Conservation (phyloP, 2,888 invertebrate genomes). For the Drosophila niveifrons region DNA sequence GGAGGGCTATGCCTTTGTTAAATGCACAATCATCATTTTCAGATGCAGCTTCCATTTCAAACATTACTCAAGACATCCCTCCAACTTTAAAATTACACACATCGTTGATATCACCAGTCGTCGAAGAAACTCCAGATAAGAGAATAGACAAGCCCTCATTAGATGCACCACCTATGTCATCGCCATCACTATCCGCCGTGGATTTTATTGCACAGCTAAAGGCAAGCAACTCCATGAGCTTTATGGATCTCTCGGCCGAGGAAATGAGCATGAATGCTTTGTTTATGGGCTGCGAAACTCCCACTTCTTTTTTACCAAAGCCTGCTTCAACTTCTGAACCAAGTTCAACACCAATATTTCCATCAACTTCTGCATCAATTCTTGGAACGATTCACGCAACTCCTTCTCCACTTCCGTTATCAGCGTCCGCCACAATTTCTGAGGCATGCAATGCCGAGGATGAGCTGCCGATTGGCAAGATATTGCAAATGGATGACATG, state of each 20-base stretch:
- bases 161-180: neutral
- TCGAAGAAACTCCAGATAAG: neutral
- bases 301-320: neutral
- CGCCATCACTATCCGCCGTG: constrained; percentile 69
- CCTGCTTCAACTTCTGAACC: neutral
- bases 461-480: constrained; percentile 68
- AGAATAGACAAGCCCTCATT: too few species aligned
- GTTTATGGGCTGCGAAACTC: constrained; percentile 39
- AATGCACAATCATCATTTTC: neutral
- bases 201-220: constrained; percentile 79
- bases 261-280: constrained; percentile 74
- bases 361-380: neutral
- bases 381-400: neutral
- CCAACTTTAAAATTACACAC: neutral
- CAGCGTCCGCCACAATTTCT: neutral
- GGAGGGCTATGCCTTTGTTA: too few species aligned
- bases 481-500: constrained; percentile 65
- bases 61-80: neutral
- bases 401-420: neutral
- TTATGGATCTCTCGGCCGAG: constrained; percentile 73
- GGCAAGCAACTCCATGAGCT: constrained; percentile 45
- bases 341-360: neutral
- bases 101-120: neutral
- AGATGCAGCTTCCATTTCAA: neutral
- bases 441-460: constrained; percentile 20